A percentile compares a stretch with the other conserved stretches of the same genome.
These are phyloP conservation scores for Catocala fraxini DNA, from an alignment of 2,888 invertebrate species.

Conservation along the genomic window DNA sequence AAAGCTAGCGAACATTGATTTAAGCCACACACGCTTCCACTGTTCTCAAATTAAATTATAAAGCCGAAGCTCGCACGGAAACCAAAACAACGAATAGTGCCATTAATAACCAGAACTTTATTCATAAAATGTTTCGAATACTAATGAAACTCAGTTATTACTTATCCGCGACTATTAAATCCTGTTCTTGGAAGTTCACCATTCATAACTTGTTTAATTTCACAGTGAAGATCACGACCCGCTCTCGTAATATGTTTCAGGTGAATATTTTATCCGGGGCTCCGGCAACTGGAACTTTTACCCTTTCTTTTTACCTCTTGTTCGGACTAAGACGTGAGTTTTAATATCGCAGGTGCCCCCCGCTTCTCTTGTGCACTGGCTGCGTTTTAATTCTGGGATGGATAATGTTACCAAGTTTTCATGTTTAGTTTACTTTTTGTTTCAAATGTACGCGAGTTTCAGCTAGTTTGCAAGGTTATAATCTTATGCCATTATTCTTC, in stretches of 20 bases:
- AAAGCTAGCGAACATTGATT: slow-evolving; percentile 27
- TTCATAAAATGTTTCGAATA: slow-evolving; percentile 59
- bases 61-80: slow-evolving; percentile 35
- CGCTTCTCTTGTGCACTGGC: slow-evolving; percentile 20
- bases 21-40: slow-evolving; percentile 25
- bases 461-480: slow-evolving; percentile 12
- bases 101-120: slow-evolving; percentile 55
- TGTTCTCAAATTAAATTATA: slow-evolving; percentile 50
- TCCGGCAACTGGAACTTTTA: slow-evolving; percentile 44
- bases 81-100: slow-evolving; percentile 49
- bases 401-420: slow-evolving; percentile 45
- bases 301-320: slow-evolving; percentile 66
- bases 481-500: background rate
- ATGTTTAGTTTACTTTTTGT: slow-evolving; percentile 33
- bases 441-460: slow-evolving; percentile 11
- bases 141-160: slow-evolving; percentile 60
- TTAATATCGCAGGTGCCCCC: slow-evolving; percentile 60
- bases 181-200: slow-evolving; percentile 59
- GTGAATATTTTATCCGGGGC: slow-evolving; percentile 66
- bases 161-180: slow-evolving; percentile 66
- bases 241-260: slow-evolving; percentile 61
- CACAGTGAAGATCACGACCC: slow-evolving; percentile 63
- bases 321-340: slow-evolving; percentile 63
- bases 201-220: slow-evolving; percentile 76
- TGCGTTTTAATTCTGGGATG: slow-evolving; percentile 40